Base-by-base conservation (phyloP, 2,113 vertebrate genomes). In the Sceloporus tristichus region DNA sequence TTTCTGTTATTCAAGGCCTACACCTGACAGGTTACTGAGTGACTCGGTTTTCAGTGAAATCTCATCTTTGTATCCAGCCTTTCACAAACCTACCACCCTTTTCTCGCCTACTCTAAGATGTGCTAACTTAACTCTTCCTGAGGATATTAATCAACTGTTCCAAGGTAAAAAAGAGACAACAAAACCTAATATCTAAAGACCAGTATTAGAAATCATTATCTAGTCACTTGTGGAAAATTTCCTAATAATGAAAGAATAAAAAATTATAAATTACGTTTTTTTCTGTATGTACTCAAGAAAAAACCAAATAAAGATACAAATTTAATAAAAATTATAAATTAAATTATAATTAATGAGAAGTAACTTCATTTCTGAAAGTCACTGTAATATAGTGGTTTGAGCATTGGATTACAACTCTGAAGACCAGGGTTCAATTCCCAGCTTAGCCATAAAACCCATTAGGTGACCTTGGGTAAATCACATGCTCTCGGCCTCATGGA, bases 71-170 rank as follows among this genome's bases (percentile, higher is more conserved):
- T 98, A 98, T 85, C 94, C 93, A 3, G 94, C 97, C 4, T 99
- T 97, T 93, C 95, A 95, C 88, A 98, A 97, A 91, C 97, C 98
- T 56, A 94, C 97, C n/a, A 91, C 95, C 92, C 96, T 99, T 29
- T 99, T 99, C 93, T 99, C 98, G 1, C 98, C 98, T n/a, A 97
- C 97, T 79, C 95, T 98, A 85, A 98, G 98, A 91, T 99, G 98
- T 95, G 98, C 98, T 92, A 95, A 97, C 92, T 95, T 99, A 92
- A 97, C 97, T 34, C 97, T 99, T 80, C 99, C 98, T 73, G 98
- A 99, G 16, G 98, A 99, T 96, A 98, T 99, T 96, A 97, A 93
- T 93, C 97, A 98, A 76, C 96, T 99, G 78, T 98, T 97, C 94
- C 97, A 98, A 98, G 98, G 98, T 99, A 97, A 95, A 85, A 85